A percentile compares a stretch with the other conserved stretches of the same genome.
Evolutionary conservation across 2,797 vertebrate species (phyloP).

Genomic region (Tokudaia tokunoshimensis): DNA sequence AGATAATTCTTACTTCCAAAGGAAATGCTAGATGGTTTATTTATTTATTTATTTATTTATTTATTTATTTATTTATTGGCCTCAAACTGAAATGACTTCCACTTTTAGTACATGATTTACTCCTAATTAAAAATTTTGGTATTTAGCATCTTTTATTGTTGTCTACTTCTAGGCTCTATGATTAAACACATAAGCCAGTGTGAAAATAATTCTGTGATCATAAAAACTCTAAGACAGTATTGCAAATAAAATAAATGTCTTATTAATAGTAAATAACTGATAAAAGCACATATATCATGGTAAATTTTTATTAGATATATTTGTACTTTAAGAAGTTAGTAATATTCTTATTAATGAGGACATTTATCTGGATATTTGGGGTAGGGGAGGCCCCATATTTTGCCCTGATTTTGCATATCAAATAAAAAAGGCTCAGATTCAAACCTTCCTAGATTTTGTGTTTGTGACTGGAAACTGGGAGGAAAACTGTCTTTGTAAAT

Average conservation of each 20-base stretch:
- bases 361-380: background rate
- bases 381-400: background rate
- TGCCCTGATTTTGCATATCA: background rate
- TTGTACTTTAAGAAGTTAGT: background rate
- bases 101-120: background rate
- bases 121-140: background rate
- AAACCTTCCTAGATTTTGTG: background rate
- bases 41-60: background rate
- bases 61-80: background rate
- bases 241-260: background rate
- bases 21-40: background rate
- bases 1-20: background rate
- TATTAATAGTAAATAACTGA: background rate
- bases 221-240: background rate
- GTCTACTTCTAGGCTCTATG: background rate
- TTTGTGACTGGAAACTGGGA: background rate
- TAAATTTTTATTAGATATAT: background rate
- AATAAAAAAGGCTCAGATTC: background rate
- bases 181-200: background rate
- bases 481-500: background rate
- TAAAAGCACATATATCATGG: background rate
- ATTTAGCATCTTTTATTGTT: conserved; percentile 31
- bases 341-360: background rate
- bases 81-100: background rate
- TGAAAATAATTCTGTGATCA: background rate